Percentiles rank a stretch among this genome's conserved stretches.
Conservation (phyloP, 2,888 invertebrate species). For the Ectemnius lituratus region DNA sequence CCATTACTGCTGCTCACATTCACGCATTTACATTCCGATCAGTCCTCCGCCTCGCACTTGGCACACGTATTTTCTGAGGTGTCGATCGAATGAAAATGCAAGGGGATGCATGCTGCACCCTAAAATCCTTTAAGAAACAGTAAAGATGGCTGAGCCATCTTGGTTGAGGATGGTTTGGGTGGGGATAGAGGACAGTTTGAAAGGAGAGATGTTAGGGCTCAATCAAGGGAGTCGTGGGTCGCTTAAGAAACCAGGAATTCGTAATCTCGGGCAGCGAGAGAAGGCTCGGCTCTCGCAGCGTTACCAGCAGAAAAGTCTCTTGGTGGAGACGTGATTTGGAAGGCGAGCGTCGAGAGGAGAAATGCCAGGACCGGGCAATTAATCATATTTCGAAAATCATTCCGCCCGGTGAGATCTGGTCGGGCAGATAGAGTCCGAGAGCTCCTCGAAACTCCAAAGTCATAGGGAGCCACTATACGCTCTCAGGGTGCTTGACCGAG, state of each 20-base stretch:
- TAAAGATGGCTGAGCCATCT: no score
- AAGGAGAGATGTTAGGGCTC: slow-evolving; percentile 33
- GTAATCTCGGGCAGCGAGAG: slow-evolving; percentile 18
- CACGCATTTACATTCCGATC: slow-evolving; percentile 57
- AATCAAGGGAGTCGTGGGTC: slow-evolving; percentile 7
- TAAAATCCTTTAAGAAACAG: no score
- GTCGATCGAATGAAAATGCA: slow-evolving; percentile 28
- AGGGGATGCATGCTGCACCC: not conserved
- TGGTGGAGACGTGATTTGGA: slow-evolving; percentile 35
- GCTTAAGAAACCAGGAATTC: slow-evolving; percentile 38
- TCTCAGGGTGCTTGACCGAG: slow-evolving; percentile 63
- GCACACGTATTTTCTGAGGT: slow-evolving; percentile 27
- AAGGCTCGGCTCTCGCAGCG: slow-evolving; percentile 19
- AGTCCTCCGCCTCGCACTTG: slow-evolving; percentile 49
- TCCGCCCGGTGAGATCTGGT: slow-evolving; percentile 74
- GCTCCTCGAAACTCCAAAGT: slow-evolving; percentile 70
- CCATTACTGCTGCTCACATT: slow-evolving; percentile 38
- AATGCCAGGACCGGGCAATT: slow-evolving; percentile 73
- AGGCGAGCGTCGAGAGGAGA: slow-evolving; percentile 57
- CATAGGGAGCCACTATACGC: slow-evolving; percentile 66
- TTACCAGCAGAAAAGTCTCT: slow-evolving; percentile 53
- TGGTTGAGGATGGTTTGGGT: no score
- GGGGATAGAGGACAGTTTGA: no score
- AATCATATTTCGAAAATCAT: slow-evolving; percentile 78
- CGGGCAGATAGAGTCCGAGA: slow-evolving; percentile 70